Evolutionary conservation across 2,797 vertebrate genomes (phyloP).

Genomic region (Bradypodion ventrale): DNA sequence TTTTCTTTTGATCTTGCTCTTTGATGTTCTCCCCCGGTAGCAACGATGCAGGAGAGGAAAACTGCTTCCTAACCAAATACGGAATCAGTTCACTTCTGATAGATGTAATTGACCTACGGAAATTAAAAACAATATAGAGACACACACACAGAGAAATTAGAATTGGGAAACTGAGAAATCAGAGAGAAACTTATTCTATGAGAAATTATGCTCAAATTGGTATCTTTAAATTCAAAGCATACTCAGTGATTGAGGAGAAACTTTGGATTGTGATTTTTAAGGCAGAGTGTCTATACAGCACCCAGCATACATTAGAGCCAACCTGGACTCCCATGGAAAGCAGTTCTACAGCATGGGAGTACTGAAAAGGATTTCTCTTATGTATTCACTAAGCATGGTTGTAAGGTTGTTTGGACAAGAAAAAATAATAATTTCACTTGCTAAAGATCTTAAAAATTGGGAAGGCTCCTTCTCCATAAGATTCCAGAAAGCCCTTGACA

Average conservation of each 20-base stretch:
- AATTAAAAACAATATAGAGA: constrained; percentile 48
- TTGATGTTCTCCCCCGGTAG: constrained; percentile 72
- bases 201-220: not conserved
- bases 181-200: not conserved
- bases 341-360: too few species aligned
- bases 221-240: not conserved
- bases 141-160: not conserved
- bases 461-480: not conserved
- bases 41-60: constrained; percentile 79
- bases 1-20: constrained; percentile 81
- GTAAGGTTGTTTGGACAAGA: too few species aligned
- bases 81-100: constrained; percentile 94
- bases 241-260: not conserved
- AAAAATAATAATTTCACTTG: too few species aligned
- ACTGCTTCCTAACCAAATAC: constrained; percentile 93
- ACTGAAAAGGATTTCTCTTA: too few species aligned
- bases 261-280: not conserved
- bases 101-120: constrained; percentile 88
- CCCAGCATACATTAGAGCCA: not conserved
- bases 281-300: not conserved
- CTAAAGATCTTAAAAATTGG: too few species aligned
- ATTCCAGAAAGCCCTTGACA: not conserved
- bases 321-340: too few species aligned
- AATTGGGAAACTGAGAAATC: not conserved
- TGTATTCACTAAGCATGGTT: too few species aligned